phyloP scores from a whole-genome alignment of 2,888 invertebrate genomes.

The Drosophila rubida region DNA sequence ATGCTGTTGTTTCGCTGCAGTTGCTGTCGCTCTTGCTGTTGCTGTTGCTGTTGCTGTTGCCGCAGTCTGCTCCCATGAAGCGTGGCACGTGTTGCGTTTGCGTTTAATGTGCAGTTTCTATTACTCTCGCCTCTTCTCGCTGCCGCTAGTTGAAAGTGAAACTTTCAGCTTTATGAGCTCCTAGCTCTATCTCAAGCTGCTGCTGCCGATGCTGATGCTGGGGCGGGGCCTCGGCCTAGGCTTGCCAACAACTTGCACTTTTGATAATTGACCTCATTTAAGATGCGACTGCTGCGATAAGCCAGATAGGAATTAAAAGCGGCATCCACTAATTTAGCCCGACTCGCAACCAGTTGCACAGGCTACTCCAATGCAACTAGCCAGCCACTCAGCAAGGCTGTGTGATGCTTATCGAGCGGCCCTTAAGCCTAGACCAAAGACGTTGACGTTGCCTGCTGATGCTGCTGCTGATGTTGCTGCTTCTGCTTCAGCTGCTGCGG shows the following conservation, averaged over 20 bases:
- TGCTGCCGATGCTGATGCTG: neutral
- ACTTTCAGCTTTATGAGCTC: conserved; percentile 70
- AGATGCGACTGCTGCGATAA: conserved; percentile 71
- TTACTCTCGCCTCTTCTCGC: conserved; percentile 70
- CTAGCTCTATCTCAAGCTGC: conserved; percentile 7
- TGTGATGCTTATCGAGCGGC: conserved; percentile 74
- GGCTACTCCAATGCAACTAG: conserved; percentile 6
- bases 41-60: conserved; percentile 21
- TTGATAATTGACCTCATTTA: conserved; percentile 82
- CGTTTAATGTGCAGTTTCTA: conserved; percentile 81
- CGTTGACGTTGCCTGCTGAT: conserved; percentile 49
- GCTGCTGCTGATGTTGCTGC: conserved; percentile 38
- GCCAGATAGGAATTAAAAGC: conserved; percentile 77
- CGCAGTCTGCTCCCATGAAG: conserved; percentile 69
- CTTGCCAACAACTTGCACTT: conserved; percentile 74
- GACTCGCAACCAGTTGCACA: conserved; percentile 19
- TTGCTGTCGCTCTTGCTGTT: conserved; percentile 31
- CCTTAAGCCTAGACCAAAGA: conserved; percentile 79
- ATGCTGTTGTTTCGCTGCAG: conserved; percentile 46
- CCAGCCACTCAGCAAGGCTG: conserved; percentile 48
- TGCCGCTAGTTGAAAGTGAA: conserved; percentile 70
- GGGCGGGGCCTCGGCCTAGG: conserved; percentile 11
- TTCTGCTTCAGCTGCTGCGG: conserved; percentile 27
- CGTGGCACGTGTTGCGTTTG: conserved; percentile 74
- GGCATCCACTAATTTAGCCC: conserved; percentile 80